Evolutionary conservation across 2,888 invertebrate species (phyloP).

Genomic region (Boloria euphrosyne): DNA sequence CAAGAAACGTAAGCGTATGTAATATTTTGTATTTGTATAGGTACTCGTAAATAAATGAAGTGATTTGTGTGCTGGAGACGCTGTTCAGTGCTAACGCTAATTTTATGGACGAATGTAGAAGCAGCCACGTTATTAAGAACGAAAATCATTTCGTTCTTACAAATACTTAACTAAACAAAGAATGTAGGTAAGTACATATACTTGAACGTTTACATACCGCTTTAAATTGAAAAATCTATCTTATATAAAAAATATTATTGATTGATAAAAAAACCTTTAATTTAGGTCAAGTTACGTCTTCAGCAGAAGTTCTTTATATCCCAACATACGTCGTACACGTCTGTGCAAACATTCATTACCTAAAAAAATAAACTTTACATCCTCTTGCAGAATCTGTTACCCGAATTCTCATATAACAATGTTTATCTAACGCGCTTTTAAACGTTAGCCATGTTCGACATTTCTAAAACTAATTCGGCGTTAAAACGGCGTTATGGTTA

Average conservation of each 20-base stretch:
- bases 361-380: slow-evolving; percentile 11
- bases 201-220: no score
- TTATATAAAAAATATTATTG: neutral
- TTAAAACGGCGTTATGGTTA: slow-evolving; percentile 9
- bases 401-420: slow-evolving; percentile 1
- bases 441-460: slow-evolving; percentile 7
- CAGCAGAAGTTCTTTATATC: neutral
- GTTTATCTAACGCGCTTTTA: slow-evolving; percentile 2
- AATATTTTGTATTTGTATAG: neutral
- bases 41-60: neutral
- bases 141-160: no score
- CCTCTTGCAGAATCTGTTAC: slow-evolving; percentile 7
- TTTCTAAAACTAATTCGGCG: slow-evolving; percentile 14
- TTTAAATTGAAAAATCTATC: no score
- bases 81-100: neutral
- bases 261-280: neutral
- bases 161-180: no score
- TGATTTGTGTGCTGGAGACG: neutral
- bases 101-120: slow-evolving; percentile 3
- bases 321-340: neutral
- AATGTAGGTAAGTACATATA: no score
- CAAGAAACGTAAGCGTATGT: no score
- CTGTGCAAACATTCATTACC: slow-evolving; percentile 10
- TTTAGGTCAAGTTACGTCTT: no score
- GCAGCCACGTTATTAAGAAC: no score